Percentiles rank a stretch among this genome's conserved stretches.
Evolutionary conservation across 2,797 vertebrate genomes (phyloP).

Genomic region (Lagothrix lagotricha): DNA sequence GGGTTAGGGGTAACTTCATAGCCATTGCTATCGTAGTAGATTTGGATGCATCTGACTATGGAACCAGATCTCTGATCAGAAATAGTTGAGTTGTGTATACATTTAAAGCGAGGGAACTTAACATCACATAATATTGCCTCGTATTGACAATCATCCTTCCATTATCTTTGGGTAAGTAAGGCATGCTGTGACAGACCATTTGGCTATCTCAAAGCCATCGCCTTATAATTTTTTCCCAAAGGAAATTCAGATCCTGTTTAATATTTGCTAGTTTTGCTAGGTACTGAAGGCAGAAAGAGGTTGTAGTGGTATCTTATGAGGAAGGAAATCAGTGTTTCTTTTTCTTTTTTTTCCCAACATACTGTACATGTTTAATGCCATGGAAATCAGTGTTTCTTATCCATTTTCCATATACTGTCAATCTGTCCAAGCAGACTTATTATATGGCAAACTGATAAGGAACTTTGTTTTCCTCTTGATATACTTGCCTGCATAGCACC

Average conservation of each 20-base stretch:
- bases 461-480: slow-evolving; percentile 63
- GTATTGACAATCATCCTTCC: neutral
- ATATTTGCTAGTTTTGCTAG: slow-evolving; percentile 56
- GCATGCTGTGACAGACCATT: neutral
- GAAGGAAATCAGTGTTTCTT: slow-evolving; percentile 66
- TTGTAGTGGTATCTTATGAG: slow-evolving; percentile 7
- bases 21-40: neutral
- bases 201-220: neutral
- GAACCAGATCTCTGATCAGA: neutral
- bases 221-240: slow-evolving; percentile 38
- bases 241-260: slow-evolving; percentile 56
- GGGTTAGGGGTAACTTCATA: neutral
- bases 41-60: neutral
- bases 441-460: slow-evolving; percentile 65
- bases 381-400: slow-evolving; percentile 66
- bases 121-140: neutral
- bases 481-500: neutral
- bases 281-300: slow-evolving; percentile 38
- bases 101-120: neutral
- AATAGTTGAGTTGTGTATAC: neutral
- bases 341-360: too few relatives aligned
- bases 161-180: neutral
- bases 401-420: slow-evolving; percentile 68
- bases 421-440: slow-evolving; percentile 61
- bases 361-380: too few relatives aligned